Evolutionary conservation across 2,888 invertebrate genomes (phyloP), one percentile per base, ranked within the genome.

Genomic region (Nephrotoma appendiculata): DNA sequence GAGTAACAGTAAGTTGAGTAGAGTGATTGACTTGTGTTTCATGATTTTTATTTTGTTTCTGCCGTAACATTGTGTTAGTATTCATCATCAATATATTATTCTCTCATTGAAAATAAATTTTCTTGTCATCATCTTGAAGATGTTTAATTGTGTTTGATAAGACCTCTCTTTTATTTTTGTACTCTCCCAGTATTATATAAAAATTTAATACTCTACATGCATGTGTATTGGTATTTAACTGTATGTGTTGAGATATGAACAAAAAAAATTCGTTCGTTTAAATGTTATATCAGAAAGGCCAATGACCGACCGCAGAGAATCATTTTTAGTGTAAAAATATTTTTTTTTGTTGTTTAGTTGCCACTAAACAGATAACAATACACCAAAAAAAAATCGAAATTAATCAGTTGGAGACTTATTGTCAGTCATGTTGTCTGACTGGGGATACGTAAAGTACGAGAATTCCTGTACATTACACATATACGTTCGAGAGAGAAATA

Each of bases 1-100:
- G 84, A 84, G 84, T 84, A 84, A 84, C 84, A 84, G 84, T 84
- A 84, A 84, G 84, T 84, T 84, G 84, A 84, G 84, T 84, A 84
- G 43, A 42, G 84, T 84, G 84, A 84, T 84, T 84, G 84, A 84
- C 84, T 84, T 84, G n/a, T 84, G 84, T 84, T 84, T 84, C 42
- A 15, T 31, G 31, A 31, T 84, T 83, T 83, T 83, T 41, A 41
- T 31, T 83, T 83, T 83, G 41, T 19, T 83, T 31, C 41, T 41
- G n/a, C 7, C 15, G n/a, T 15, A 15, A 1, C 15, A 5, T 31
- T 31, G 71, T 71, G 31, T 71, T 71, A 31, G 71, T 71, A 71
- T 31, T 71, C n/a, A 31, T 31, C 71, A 71, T 71, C 31, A 31
- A 71, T 31, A 31, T 9, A 31, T 71, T 31, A 31, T 71, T 31